Base-by-base conservation (phyloP, 2,113 vertebrate species). In the Promerops cafer region DNA sequence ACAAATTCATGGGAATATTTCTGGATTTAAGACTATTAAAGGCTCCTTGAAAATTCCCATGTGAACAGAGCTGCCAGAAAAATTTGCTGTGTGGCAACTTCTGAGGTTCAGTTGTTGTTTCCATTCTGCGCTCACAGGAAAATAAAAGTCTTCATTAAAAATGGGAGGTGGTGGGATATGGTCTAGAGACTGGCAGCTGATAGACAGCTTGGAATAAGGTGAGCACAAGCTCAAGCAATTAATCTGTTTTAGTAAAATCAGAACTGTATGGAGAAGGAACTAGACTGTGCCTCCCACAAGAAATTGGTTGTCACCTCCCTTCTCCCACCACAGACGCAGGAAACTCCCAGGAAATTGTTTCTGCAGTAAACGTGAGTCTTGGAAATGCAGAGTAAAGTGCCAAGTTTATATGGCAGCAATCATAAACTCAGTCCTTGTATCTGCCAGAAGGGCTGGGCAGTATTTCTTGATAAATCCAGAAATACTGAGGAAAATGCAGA, bases 51-150 rank as follows among this genome's bases (percentile, higher is more conserved):
- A 94, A 96, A 89, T 65, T 93, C 85, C 85, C 88, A 66, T 71
- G 86, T 70, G 86, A 94, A 81, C 60, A 93, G 52, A 87, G 39
- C 83, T 80, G 86, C 86, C 83, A 96, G 91, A 97, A 93, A 90
- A 95, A 70, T 59, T 40, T 22, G 2, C 86, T 74, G 47, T 90
- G 83, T 94, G 86, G 83, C 89, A 95, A 31, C 35, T 83, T 54
- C 89, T 93, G 94, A 95, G 93, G 91, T 97, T 96, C 83, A 56
- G n/a, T 92, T 94, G 74, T 84, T 95, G 85, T 89, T 94, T 92
- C 93, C 76, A 70, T 77, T 94, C 79, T 50, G 45, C 0, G 0
- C 75, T 95, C 52, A 20, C 27, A 80, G 71, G 79, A 85, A 90
- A 88, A 80, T 30, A 53, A 37, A 79, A 81, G 33, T 78, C 72